A percentile compares a stretch with the other conserved stretches of the same genome.
Conservation (phyloP, 2,797 vertebrate genomes). For the Silurus aristotelis region DNA sequence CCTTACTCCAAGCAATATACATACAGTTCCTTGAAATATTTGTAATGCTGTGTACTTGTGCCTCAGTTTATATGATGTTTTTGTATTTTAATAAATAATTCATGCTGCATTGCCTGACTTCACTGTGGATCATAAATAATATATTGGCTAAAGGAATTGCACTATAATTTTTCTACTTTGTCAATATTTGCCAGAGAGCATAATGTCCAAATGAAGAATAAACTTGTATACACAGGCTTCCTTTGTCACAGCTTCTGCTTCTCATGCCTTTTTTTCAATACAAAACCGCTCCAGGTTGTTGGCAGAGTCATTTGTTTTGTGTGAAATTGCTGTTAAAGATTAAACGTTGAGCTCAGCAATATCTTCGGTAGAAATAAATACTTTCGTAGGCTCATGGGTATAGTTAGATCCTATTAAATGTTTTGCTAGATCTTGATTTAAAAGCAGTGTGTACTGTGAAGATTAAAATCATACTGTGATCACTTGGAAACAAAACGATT, state of each 20-base stretch:
- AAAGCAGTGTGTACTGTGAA: neutral
- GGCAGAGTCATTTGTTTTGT: neutral
- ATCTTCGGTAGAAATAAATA: neutral
- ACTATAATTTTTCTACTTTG: conserved; percentile 11
- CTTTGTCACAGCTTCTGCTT: neutral
- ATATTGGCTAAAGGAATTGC: neutral
- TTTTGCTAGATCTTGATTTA: neutral
- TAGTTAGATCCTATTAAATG: neutral
- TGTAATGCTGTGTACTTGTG: neutral
- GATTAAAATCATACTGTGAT: neutral
- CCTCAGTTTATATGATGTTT: neutral
- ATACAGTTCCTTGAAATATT: neutral
- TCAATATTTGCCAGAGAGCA: conserved; percentile 16
- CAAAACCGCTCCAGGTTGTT: neutral
- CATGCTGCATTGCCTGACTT: neutral
- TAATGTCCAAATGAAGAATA: conserved; percentile 4
- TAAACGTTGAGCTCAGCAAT: neutral
- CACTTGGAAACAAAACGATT: neutral
- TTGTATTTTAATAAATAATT: conserved; percentile 15
- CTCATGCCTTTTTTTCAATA: neutral
- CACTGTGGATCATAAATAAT: conserved; percentile 25
- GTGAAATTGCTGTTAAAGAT: neutral
- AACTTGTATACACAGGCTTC: neutral
- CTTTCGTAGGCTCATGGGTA: neutral
- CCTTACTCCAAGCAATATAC: neutral